Evolutionary conservation across 2,113 vertebrate species (phyloP), one percentile per base, ranked within the genome.

Genomic region (Calyptomena viridis): DNA sequence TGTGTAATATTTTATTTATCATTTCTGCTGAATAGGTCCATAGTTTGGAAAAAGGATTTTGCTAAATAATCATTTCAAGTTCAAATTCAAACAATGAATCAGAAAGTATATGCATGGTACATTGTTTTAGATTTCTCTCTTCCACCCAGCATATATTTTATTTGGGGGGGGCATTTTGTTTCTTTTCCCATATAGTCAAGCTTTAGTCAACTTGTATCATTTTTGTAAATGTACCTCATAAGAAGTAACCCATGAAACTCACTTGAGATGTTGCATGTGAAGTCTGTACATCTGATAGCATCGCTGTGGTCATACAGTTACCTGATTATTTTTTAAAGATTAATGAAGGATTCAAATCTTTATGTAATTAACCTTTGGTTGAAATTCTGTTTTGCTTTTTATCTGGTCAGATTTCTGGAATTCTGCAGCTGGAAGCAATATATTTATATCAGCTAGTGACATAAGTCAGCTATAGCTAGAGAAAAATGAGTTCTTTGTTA

Each of bases 1-100:
- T 85, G 21, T 52, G 4, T n/a, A 84, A 28, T 59, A 78, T 8
- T 85, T 46, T 42, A n/a, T 84, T 67, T 93, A 72, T 79, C 1
- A 69, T 96, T 82, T 98, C 97, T 98, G 98, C 98, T 98, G 97
- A 98, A 97, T 97, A 98, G 96, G 96, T 82, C 62, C 76, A 5
- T 39, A 78, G 75, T 93, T 89, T 94, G 95, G 77, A 90, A 94
- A 95, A 84, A 77, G 71, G 64, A 68, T 95, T 84, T 94, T 94
- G 40, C 77, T 84, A 88, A 84, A 52, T 67, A 95, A 81, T 62
- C 80, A 90, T 95, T 89, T 95, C 67, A 60, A 84, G 84, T 92
- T 94, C 73, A 64, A 95, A 56, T 96, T 97, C 95, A 97, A 97
- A 96, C 93, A 96, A 93, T 96, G 79, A 92, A 53, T 82, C 75